Base-by-base conservation (phyloP, 2,888 invertebrate genomes). In the Gasteruption jaculator region DNA sequence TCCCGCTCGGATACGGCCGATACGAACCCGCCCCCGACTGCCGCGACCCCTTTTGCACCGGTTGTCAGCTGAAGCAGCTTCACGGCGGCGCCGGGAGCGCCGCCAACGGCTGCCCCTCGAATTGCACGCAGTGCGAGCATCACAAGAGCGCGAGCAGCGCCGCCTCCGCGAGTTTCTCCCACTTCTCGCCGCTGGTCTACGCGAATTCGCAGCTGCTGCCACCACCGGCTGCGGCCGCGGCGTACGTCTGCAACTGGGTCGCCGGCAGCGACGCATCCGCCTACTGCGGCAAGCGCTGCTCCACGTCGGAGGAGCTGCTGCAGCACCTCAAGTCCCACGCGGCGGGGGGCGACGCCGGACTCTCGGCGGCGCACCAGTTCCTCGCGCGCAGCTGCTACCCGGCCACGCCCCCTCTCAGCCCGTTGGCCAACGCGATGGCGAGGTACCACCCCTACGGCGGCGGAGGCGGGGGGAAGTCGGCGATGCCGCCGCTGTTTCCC, bases 161-260 rank as follows among this genome's bases (percentile, higher is more conserved):
- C 88, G 89, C 67, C 76, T 85, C 25, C 87, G 90, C 49, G n/a
- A 38, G 79, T 4, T 77, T 79, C 5, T 75, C 79, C 4, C 56
- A 1, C 12, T 52, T 11, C 7, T 44, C 48, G 0, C 84, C 85
- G 0, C 83, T 85, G 2, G 83, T 85, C 1, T 86, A 86, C 57
- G 85, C 86, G 20, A 87, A 88, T 58, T 87, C 87, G 7, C 87
- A 88, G 61, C 65, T 88, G 20, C n/a, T n/a, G n/a, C n/a, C n/a
- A n/a, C n/a, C n/a, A n/a, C 63, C 88, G 45, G 87, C 88, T 0
- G 88, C 88, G 0, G 87, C 88, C 0, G 88, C 88, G 0, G 88
- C 87, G 10, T 90, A 86, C 63, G 85, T 90, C 1, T 94, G 94
- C 73, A 91, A 86, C 69, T 94, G 93, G 93, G 86, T 92, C 64